A percentile compares a stretch with the other conserved stretches of the same genome.
These are phyloP conservation scores for Bacillus rossius DNA, from an alignment of 1,140 invertebrate genomes.

Conservation along the genomic window DNA sequence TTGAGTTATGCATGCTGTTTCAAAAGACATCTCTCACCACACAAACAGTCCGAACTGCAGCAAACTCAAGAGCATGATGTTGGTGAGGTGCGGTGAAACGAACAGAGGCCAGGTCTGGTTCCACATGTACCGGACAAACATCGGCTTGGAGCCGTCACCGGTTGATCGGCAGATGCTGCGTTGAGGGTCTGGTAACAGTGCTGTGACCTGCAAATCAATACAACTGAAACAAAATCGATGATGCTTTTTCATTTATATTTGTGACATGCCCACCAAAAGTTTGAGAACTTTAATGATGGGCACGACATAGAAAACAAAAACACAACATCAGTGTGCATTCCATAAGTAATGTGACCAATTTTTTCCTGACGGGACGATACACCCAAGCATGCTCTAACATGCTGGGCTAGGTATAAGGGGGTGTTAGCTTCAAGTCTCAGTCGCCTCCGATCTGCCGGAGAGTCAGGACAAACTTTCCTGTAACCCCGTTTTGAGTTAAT, in stretches of 20 bases:
- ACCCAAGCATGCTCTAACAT: no score
- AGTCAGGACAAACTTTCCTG: no score
- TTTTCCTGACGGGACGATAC: no score
- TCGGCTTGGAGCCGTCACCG: constrained; percentile 13
- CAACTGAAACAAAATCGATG: background rate
- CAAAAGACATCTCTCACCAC: constrained; percentile 41
- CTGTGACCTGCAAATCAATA: constrained; percentile 2
- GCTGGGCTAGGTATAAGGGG: no score
- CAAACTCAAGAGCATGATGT: constrained; percentile 62
- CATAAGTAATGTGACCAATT: no score
- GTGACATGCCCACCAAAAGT: no score
- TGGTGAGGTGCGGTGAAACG: constrained; percentile 59
- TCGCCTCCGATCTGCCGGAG: no score
- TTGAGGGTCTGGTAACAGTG: background rate
- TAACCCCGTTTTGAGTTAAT: no score
- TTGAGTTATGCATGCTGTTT: background rate
- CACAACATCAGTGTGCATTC: no score
- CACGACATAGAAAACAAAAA: no score
- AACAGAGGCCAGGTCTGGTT: constrained; percentile 60
- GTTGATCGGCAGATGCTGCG: background rate
- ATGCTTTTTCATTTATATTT: background rate
- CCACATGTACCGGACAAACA: constrained; percentile 57
- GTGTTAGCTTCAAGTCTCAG: no score
- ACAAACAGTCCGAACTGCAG: constrained; percentile 70
- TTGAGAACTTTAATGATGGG: no score